Conservation (phyloP, 2,888 invertebrate species). For the Nymphalis polychloros region DNA sequence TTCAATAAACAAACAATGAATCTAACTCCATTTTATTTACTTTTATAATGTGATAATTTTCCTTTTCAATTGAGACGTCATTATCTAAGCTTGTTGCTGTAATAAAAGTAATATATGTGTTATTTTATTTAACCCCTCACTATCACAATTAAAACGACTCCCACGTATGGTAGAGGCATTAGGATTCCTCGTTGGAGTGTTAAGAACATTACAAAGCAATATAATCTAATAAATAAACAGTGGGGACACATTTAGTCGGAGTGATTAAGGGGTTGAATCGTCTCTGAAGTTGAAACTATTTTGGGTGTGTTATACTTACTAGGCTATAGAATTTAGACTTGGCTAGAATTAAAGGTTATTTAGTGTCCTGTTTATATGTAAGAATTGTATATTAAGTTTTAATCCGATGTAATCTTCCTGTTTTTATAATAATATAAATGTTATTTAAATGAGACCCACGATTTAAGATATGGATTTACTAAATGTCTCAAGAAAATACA, state of each 20-base stretch:
- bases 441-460: too few relatives aligned
- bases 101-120: constrained; percentile 32
- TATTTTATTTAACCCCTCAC: constrained; percentile 36
- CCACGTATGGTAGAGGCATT: constrained; percentile 47
- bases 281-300: constrained; percentile 29
- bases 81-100: constrained; percentile 44
- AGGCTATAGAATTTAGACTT: constrained; percentile 11
- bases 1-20: neutral
- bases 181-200: constrained; percentile 56
- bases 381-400: neutral
- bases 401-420: neutral
- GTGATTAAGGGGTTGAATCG: constrained; percentile 44
- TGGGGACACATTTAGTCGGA: constrained; percentile 44
- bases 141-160: constrained; percentile 45
- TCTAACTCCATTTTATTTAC: constrained; percentile 2
- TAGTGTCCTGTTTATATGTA: constrained; percentile 1
- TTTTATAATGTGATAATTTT: constrained; percentile 11
- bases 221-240: constrained; percentile 58
- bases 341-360: constrained; percentile 3
- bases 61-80: constrained; percentile 39
- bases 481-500: too few relatives aligned
- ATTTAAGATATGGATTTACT: too few relatives aligned
- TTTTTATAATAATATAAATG: too few relatives aligned
- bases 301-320: constrained; percentile 15
- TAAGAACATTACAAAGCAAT: constrained; percentile 51